Conservation (phyloP, 1,140 invertebrate species). For the Drosophila virilis region DNA sequence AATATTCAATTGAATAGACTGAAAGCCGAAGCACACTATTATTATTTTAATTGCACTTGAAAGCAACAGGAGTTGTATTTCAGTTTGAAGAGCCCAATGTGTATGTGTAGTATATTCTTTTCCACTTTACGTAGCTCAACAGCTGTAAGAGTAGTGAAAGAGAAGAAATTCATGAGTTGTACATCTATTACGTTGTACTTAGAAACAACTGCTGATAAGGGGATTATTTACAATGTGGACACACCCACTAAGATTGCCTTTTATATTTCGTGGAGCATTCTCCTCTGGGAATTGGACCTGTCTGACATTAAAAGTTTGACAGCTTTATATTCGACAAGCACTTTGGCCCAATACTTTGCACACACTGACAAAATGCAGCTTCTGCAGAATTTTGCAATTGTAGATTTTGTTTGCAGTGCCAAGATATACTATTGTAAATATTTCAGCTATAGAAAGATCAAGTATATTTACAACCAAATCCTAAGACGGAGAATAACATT, state of each 20-base stretch:
- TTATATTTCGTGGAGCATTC: neutral
- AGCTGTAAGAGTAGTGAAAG: neutral
- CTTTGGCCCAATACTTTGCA: slow-evolving; percentile 11
- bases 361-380: slow-evolving; percentile 19
- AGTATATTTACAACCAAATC: slow-evolving; percentile 6
- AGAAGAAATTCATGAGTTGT: neutral
- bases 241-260: neutral
- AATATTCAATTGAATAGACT: too few species aligned
- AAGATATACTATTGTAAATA: slow-evolving; percentile 2
- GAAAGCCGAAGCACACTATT: too few species aligned
- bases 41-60: too few species aligned
- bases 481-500: neutral
- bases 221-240: slow-evolving; percentile 11
- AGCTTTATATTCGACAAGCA: slow-evolving; percentile 12
- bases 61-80: too few species aligned
- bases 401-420: neutral
- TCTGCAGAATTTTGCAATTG: slow-evolving; percentile 16
- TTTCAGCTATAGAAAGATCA: slow-evolving; percentile 3
- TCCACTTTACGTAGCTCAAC: neutral
- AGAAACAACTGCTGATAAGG: slow-evolving; percentile 32
- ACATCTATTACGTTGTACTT: slow-evolving; percentile 19
- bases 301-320: neutral
- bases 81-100: too few species aligned
- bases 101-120: too few species aligned
- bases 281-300: neutral